phyloP scores from a whole-genome alignment of 2,888 invertebrate species.

The Meiosimyza platycephala region DNA sequence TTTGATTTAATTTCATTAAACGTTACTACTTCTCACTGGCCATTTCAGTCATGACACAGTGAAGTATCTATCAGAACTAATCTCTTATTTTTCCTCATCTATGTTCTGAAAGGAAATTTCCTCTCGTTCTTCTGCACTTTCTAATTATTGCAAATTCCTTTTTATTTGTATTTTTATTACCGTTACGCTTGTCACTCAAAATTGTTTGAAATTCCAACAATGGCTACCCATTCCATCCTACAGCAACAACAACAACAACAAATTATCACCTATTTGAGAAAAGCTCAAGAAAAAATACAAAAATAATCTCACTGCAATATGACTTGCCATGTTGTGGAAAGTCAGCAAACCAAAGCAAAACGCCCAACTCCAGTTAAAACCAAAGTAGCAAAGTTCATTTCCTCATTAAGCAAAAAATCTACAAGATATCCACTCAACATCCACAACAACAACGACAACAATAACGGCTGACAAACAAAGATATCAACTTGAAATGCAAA shows the following conservation, averaged over 20 bases:
- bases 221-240: constrained; percentile 3
- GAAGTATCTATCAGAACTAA: too few species aligned
- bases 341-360: neutral
- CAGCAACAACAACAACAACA: neutral
- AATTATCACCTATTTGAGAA: constrained; percentile 33
- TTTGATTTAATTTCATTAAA: too few species aligned
- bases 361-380: neutral
- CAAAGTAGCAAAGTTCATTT: constrained; percentile 35
- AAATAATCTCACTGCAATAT: constrained; percentile 19
- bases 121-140: constrained; percentile 8
- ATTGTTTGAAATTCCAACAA: constrained; percentile 28
- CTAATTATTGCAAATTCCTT: constrained; percentile 35
- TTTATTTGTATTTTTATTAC: constrained; percentile 33
- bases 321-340: neutral
- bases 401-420: constrained; percentile 33
- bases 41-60: too few species aligned
- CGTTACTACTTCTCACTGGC: too few species aligned
- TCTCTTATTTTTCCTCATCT: too few species aligned
- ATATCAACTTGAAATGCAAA: constrained; percentile 22
- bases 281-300: neutral
- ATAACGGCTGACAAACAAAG: constrained; percentile 29
- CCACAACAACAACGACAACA: constrained; percentile 14
- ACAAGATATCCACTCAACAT: constrained; percentile 23
- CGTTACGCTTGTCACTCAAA: constrained; percentile 29
- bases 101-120: neutral